These are phyloP conservation scores for Conchocele bisecta DNA, from an alignment of 2,888 invertebrate genomes.

Conservation along the genomic window DNA sequence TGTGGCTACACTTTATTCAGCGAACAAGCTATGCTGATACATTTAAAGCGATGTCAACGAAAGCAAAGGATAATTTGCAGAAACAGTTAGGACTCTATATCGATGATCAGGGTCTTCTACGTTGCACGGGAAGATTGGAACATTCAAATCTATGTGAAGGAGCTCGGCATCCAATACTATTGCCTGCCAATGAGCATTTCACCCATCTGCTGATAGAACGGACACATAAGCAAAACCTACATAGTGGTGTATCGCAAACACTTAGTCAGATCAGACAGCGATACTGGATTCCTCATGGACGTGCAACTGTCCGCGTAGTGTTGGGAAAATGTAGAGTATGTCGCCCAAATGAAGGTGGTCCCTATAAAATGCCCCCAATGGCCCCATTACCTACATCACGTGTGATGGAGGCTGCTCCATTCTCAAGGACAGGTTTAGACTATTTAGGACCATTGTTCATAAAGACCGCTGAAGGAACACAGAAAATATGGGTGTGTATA, in stretches of 20 bases:
- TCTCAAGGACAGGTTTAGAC: conserved; percentile 25
- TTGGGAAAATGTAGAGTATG: conserved; percentile 17
- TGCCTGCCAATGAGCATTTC: conserved; percentile 7
- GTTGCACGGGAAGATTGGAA: conserved; percentile 14
- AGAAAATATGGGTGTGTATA: conserved; percentile 43
- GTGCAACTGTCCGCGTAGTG: conserved; percentile 8
- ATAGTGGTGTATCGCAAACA: conserved; percentile 25
- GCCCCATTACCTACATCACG: conserved; percentile 25
- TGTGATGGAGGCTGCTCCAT: conserved; percentile 22
- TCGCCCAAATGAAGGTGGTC: conserved; percentile 15
- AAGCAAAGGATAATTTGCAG: too few species aligned
- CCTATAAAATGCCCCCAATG: conserved; percentile 30
- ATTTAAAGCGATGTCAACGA: too few species aligned
- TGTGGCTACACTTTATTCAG: too few species aligned
- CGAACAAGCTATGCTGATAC: too few species aligned
- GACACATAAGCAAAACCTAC: neutral
- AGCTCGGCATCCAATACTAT: conserved; percentile 15
- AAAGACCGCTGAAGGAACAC: conserved; percentile 4
- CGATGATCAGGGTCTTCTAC: neutral
- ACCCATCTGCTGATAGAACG: neutral
- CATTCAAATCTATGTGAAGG: conserved; percentile 14
- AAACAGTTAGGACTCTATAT: conserved; percentile 19
- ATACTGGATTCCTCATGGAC: conserved; percentile 26
- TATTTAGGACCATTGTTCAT: conserved; percentile 39
- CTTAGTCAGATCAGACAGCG: neutral